Base-by-base conservation (phyloP, 2,113 vertebrate species). In the Lampris megalopsis region DNA sequence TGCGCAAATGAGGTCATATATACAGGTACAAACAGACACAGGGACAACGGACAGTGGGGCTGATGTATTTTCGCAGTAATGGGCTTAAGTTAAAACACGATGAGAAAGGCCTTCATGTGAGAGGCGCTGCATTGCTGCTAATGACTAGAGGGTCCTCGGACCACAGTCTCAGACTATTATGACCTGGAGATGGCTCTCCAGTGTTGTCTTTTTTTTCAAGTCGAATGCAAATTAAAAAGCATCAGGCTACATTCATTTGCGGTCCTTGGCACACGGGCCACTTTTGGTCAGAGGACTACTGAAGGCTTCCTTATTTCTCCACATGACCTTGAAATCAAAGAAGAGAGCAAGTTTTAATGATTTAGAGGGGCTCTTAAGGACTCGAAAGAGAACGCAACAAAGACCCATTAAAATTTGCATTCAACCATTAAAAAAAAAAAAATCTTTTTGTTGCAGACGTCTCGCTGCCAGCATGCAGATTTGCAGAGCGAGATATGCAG, bases 321-420 rank as follows among this genome's bases (percentile, higher is more conserved):
- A 86, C 90, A 92, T 93, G 92, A 92, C 89, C 92, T 92, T 91
- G 91, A 89, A 91, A 91, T 93, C 91, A 92, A 92, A 93, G 92
- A 90, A 82, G 24, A 82, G 85, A 91, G 90, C 86, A 85, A 88
- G 85, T 91, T 93, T 91, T 91, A 92, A 93, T 92, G 91, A 91
- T 92, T 92, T 84, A 90, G 90, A 92, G 89, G 24, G 82, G 90
- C 88, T 91, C 87, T 87, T 91, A 90, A 91, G 86, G 88, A 86
- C 84, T 87, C 65, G 3, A 75, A 86, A 85, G 87, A 66, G 86
- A 87, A 85, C 65, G 87, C 86, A 89, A 92, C 84, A 87, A 82
- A 79, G 83, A 58, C 75, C 79, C 92, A 91, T 93, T 91, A 93
- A 93, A 93, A 93, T 80, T 73, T 88, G 92, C 89, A 92, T 92